Evolutionary conservation across 1,140 invertebrate genomes (phyloP), one percentile per base, ranked within the genome.

Genomic region (Micrasema longulum): DNA sequence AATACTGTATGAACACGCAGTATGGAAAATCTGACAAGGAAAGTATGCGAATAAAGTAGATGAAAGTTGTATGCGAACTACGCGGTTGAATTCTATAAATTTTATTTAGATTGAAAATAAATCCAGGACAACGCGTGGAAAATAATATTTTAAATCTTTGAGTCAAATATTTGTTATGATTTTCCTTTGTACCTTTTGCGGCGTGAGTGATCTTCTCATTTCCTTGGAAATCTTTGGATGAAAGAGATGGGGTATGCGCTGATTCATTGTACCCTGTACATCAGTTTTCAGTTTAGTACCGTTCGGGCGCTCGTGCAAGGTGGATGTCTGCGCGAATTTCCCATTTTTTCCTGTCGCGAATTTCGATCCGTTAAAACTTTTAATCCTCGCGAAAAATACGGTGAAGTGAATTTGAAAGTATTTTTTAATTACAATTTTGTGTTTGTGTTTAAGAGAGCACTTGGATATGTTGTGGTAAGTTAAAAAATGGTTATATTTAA

Each of bases 401-500:
- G 43, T 16, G 1, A n/a, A 47, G 52, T 55, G 22, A 53, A 11
- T n/a, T 53, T 53, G 9, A 0, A 23, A 35, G 23, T 23, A 26
- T 55, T 55, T 53, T 26, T 31, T 35, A 36, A 4, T 55, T 2
- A 7, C 22, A 16, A n/a, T 31, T 31, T 55, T 12, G n/a, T 55
- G 7, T 14, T 36, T 36, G 22, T 55, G 23, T 35, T 55, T 31
- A 11, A n/a, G n/a, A 26, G 52, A 48, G 16, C 20, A 11, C 20
- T 48, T 55, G 52, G 52, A 55, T 55, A 55, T 55, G 52, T 55
- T 31, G 52, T 55, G 52, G 52, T 55, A 16, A 55, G 52, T 55
- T 16, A n/a, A n/a, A n/a, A n/a, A n/a, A n/a, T n/a, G n/a, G n/a
- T n/a, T n/a, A n/a, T n/a, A n/a, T n/a, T n/a, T n/a, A n/a, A n/a